A percentile compares a stretch with the other conserved stretches of the same genome.
Conservation (phyloP, 2,113 vertebrate species). For the Hypocryptadius cinnamomeus region DNA sequence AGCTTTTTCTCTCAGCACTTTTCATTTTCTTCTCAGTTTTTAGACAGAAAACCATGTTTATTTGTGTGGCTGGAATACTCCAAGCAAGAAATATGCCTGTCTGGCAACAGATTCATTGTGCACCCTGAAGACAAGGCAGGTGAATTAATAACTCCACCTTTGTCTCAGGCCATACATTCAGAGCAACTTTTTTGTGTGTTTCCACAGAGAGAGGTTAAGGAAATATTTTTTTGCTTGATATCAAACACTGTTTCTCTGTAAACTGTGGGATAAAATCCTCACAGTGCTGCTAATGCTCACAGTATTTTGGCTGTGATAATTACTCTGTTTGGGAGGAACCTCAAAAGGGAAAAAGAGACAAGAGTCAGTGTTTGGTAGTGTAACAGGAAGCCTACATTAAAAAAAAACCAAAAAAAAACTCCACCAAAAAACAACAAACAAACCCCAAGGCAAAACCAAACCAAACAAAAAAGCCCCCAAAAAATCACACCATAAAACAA, state of each 20-base stretch:
- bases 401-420: background rate
- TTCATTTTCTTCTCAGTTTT: background rate
- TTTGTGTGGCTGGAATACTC: background rate
- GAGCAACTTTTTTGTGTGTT: background rate
- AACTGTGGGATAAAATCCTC: background rate
- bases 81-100: background rate
- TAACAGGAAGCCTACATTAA: background rate
- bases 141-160: background rate
- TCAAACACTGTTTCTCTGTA: background rate
- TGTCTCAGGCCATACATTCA: background rate
- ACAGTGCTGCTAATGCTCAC: background rate
- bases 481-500: background rate
- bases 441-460: background rate
- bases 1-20: background rate
- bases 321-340: background rate
- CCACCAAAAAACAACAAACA: background rate
- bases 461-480: accelerated
- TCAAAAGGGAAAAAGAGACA: background rate
- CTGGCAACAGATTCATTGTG: background rate
- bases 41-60: background rate
- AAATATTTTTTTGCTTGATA: background rate
- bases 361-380: background rate
- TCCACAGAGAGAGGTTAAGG: background rate
- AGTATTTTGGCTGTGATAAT: background rate
- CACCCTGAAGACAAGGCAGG: background rate